A percentile compares a stretch with the other conserved stretches of the same genome.
phyloP scores from a whole-genome alignment of 2,113 vertebrate species.

The Perccottus glenii region DNA sequence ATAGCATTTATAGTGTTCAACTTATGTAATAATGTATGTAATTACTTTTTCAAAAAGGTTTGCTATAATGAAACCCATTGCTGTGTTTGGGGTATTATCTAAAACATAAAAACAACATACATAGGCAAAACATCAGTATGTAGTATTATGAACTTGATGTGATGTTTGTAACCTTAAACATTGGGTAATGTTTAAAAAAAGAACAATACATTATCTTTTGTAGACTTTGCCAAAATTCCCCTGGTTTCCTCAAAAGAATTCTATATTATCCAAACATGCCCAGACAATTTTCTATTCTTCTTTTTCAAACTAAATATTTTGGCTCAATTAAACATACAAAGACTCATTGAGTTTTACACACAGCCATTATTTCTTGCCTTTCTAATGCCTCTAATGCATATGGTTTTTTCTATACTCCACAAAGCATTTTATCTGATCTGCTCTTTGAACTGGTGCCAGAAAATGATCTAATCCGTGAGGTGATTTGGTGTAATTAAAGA shows the following conservation, averaged over 20 bases:
- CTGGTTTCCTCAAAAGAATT: conserved; percentile 27
- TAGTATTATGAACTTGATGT: conserved; percentile 10
- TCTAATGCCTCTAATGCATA: conserved; percentile 8
- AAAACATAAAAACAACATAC: neutral
- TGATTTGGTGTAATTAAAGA: conserved; percentile 43
- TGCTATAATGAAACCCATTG: neutral
- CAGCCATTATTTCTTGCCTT: conserved; percentile 7
- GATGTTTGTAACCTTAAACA: neutral
- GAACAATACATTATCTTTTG: conserved; percentile 14
- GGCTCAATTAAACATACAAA: neutral
- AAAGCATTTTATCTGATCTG: conserved; percentile 13
- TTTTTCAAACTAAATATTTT: neutral
- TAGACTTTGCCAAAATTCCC: conserved; percentile 28
- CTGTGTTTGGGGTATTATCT: neutral
- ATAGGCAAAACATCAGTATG: conserved; percentile 13
- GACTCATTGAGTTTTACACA: neutral
- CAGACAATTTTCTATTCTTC: neutral
- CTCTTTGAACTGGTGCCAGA: conserved; percentile 25
- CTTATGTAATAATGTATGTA: no score
- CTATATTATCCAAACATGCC: conserved; percentile 1
- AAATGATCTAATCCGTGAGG: conserved; percentile 16
- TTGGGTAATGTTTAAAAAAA: neutral
- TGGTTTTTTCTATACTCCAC: conserved; percentile 8
- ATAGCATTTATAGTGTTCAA: no score
- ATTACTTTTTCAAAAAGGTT: no score